Conservation (phyloP, 2,888 invertebrate species). For the Netelia melanura region DNA sequence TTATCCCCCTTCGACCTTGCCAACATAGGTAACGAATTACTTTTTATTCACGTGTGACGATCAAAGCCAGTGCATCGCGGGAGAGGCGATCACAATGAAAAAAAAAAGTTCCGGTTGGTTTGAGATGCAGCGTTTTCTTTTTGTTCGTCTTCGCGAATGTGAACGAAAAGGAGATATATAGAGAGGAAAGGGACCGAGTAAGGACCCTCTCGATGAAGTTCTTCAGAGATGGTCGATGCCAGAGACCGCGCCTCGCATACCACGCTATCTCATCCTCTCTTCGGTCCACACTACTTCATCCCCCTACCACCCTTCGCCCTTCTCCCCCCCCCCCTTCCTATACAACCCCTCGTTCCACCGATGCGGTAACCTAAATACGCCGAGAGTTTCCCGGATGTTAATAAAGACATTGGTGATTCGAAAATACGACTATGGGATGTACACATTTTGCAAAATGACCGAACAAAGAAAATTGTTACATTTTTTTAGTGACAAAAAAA, state of each 20-base stretch:
- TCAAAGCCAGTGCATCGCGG: background rate
- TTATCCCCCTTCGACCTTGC: too few relatives aligned
- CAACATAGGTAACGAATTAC: background rate
- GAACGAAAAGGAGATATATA: background rate
- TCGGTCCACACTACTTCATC: constrained; percentile 45
- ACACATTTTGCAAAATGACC: constrained; percentile 1
- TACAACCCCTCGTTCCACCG: constrained; percentile 33
- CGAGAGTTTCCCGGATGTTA: constrained; percentile 64
- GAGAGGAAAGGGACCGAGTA: constrained; percentile 26
- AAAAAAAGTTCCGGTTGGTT: background rate
- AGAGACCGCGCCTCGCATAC: constrained; percentile 58
- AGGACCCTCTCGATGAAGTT: constrained; percentile 62
- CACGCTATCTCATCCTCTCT: constrained; percentile 57
- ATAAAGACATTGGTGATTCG: constrained; percentile 55
- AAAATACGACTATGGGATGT: constrained; percentile 24
- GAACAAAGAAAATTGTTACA: constrained; percentile 7
- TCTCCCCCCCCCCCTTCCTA: background rate
- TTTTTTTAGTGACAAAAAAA: background rate
- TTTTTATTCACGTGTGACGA: background rate
- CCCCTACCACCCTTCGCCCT: constrained; percentile 12
- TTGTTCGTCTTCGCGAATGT: background rate
- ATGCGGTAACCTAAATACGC: constrained; percentile 66
- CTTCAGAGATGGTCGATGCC: constrained; percentile 63
- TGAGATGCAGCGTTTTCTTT: constrained; percentile 15
- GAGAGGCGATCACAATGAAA: background rate